phyloP scores from a whole-genome alignment of 2,113 vertebrate genomes.

The Cettia cetti region DNA sequence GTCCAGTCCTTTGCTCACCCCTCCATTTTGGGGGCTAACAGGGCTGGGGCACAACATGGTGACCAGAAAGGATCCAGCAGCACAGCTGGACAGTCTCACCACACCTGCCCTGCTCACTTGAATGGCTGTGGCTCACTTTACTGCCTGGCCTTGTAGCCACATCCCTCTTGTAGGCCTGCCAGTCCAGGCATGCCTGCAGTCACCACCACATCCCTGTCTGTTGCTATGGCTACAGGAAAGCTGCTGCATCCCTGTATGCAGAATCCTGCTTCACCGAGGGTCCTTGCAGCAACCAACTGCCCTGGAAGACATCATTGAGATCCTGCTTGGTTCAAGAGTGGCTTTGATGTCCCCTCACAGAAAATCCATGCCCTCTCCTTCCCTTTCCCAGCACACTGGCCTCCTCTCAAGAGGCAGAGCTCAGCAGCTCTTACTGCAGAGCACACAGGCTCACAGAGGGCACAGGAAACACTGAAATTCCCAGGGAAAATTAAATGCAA shows the following conservation, averaged over 20 bases:
- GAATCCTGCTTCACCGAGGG: rapidly evolving
- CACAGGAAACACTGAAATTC: background rate
- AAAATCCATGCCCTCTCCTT: background rate
- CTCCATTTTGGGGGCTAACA: background rate
- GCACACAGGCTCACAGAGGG: background rate
- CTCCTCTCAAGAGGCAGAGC: background rate
- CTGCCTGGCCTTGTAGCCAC: background rate
- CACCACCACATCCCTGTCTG: background rate
- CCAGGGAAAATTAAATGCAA: background rate
- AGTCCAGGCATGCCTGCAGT: background rate
- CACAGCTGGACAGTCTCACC: background rate
- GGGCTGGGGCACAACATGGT: rapidly evolving
- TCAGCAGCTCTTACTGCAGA: background rate
- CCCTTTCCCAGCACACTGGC: too few species aligned
- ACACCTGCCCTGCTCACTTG: rapidly evolving
- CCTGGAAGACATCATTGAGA: background rate
- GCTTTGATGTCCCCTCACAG: background rate
- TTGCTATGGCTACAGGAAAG: background rate
- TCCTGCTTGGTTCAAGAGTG: background rate
- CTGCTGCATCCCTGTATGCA: background rate
- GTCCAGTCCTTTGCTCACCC: rapidly evolving
- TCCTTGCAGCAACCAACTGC: rapidly evolving
- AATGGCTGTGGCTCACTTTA: background rate
- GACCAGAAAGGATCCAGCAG: background rate
- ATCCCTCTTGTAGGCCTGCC: rapidly evolving